A percentile compares a stretch with the other conserved stretches of the same genome.
phyloP scores from a whole-genome alignment of 2,888 invertebrate genomes.

The Calephelis perditalis region DNA sequence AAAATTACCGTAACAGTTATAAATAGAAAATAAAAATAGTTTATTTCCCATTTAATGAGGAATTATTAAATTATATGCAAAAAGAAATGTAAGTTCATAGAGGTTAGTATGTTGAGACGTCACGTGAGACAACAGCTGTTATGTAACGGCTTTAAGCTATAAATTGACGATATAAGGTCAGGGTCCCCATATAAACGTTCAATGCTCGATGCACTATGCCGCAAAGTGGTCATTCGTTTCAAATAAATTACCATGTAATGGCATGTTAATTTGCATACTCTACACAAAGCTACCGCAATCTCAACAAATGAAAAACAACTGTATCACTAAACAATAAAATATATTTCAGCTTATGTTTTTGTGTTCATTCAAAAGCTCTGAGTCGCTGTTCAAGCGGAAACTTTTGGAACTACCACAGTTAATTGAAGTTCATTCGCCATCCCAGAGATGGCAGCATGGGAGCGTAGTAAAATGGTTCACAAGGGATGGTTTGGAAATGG shows the following conservation, averaged over 20 bases:
- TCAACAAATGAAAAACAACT: slow-evolving; percentile 44
- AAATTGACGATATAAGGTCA: slow-evolving; percentile 78
- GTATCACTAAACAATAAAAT: slow-evolving; percentile 37
- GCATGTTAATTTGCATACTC: slow-evolving; percentile 76
- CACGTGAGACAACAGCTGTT: slow-evolving; percentile 66
- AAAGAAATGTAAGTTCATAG: slow-evolving; percentile 59
- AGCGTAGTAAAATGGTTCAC: slow-evolving; percentile 37
- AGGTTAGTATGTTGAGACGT: slow-evolving; percentile 56
- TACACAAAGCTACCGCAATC: slow-evolving; percentile 42
- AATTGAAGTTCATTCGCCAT: slow-evolving; percentile 54
- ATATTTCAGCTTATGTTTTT: slow-evolving; percentile 34
- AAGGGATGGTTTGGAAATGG: slow-evolving; percentile 42
- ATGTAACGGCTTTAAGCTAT: slow-evolving; percentile 70
- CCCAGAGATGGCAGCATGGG: slow-evolving; percentile 60
- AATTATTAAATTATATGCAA: slow-evolving; percentile 30
- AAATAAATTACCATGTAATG: slow-evolving; percentile 79
- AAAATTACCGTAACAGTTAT: slow-evolving; percentile 11
- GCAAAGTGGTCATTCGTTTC: slow-evolving; percentile 78
- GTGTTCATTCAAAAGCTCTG: slow-evolving; percentile 69
- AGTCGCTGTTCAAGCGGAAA: slow-evolving; percentile 47
- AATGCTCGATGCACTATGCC: slow-evolving; percentile 71
- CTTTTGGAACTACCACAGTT: slow-evolving; percentile 57
- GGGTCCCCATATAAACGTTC: slow-evolving; percentile 73
- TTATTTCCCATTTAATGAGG: background rate
- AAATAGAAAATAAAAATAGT: too few relatives aligned